A percentile compares a stretch with the other conserved stretches of the same genome.
These are phyloP conservation scores for Canis aureus DNA, from an alignment of 2,113 vertebrate species.

Conservation along the genomic window DNA sequence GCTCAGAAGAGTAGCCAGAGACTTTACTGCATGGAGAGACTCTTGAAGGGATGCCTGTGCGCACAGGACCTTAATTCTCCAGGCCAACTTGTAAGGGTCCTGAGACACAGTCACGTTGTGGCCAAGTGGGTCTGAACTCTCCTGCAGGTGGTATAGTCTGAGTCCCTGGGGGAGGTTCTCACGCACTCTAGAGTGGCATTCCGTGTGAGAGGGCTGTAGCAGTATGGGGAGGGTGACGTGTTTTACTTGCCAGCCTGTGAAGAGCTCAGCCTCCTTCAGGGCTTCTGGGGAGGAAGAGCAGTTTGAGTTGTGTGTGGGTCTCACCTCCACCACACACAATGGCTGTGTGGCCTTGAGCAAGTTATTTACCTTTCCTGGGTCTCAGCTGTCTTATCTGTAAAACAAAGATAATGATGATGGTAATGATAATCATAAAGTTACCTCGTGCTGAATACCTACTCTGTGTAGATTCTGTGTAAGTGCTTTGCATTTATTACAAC, in stretches of 20 bases:
- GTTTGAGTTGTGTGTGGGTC: neutral
- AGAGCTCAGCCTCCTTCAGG: neutral
- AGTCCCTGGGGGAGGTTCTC: neutral
- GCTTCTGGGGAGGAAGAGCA: neutral
- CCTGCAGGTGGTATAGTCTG: neutral
- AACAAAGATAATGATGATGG: neutral
- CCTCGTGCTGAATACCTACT: neutral
- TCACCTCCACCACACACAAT: neutral
- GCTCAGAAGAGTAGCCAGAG: neutral
- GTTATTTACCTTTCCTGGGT: neutral
- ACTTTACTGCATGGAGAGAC: neutral
- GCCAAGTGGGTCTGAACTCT: neutral
- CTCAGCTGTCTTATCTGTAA: neutral
- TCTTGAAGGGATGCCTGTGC: rapidly evolving
- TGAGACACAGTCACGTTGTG: neutral
- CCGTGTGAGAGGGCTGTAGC: neutral
- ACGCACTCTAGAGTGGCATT: neutral
- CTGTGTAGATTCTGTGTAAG: neutral
- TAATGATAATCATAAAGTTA: neutral
- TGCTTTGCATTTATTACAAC: neutral
- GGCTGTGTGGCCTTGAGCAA: neutral
- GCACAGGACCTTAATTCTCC: neutral
- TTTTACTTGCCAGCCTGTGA: neutral
- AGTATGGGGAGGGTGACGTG: no score
- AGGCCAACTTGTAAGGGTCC: neutral